Evolutionary conservation across 2,888 invertebrate species (phyloP).

Genomic region (Leptarthrus brevirostris): DNA sequence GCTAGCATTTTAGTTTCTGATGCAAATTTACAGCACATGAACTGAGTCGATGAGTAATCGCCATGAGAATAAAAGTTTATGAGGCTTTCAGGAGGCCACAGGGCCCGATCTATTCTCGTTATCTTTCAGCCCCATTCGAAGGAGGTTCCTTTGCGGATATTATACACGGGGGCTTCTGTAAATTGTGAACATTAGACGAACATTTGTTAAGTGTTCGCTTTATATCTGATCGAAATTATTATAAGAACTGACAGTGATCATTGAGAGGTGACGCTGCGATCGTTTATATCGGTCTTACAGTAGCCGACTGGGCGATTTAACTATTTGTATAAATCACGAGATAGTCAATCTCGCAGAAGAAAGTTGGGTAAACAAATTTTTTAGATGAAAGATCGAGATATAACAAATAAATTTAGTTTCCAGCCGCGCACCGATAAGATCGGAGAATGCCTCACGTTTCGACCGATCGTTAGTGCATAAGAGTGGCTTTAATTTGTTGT

Average conservation of each 20-base stretch:
- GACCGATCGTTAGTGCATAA: not conserved
- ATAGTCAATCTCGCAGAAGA: slow-evolving; percentile 17
- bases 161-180: slow-evolving; percentile 18
- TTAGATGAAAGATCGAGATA: slow-evolving; percentile 10
- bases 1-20: slow-evolving; percentile 36
- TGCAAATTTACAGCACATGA: slow-evolving; percentile 46
- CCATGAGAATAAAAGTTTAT: slow-evolving; percentile 39
- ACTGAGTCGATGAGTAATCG: slow-evolving; percentile 38
- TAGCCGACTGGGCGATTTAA: slow-evolving; percentile 15
- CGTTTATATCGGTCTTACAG: slow-evolving; percentile 8
- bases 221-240: slow-evolving; percentile 48
- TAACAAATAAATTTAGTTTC: slow-evolving; percentile 6
- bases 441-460: not conserved
- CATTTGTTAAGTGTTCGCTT: slow-evolving; percentile 47
- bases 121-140: slow-evolving; percentile 19
- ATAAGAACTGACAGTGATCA: slow-evolving; percentile 27
- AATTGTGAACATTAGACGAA: slow-evolving; percentile 48
- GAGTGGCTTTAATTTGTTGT: not conserved
- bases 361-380: slow-evolving; percentile 21
- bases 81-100: slow-evolving; percentile 39
- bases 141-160: not conserved
- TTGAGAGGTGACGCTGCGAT: slow-evolving; percentile 32
- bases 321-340: slow-evolving; percentile 41
- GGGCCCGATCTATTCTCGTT: slow-evolving; percentile 37
- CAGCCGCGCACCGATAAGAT: not conserved